Evolutionary conservation across 2,113 vertebrate genomes (phyloP), one percentile per base, ranked within the genome.

Genomic region (Thunnus thynnus): DNA sequence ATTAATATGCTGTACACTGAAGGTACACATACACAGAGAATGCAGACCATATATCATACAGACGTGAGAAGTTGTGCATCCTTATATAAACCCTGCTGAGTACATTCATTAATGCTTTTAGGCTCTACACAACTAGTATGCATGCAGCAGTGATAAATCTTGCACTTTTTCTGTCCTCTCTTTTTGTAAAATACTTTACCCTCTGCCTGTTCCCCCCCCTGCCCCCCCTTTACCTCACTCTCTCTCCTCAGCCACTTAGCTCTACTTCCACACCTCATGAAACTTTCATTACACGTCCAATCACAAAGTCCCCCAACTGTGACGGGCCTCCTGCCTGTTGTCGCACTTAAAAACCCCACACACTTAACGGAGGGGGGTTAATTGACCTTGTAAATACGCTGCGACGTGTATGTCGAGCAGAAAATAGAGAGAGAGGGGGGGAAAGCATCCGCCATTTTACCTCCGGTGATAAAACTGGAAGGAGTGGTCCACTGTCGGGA

Each of bases 201-300:
- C 16, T 5, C 6, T 54, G 27, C 13, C 20, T 13, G 18, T 41
- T 41, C 8, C 36, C 36, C 6, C 27, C 27, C 27, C 3, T 4
- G 3, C 3, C 27, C 27, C 58, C 30, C 25, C 14, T 64, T 50
- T 56, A 14, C 68, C 36, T 56, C 78, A 1, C 46, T 56, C 13
- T 67, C 13, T 67, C 74, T 63, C 36, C 13, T 75, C 41, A 9
- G 61, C 36, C 67, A 65, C 58, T 75, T 62, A 56, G 41, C 76
- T 75, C 78, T 73, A 74, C 73, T 74, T 86, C 76, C 76, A 86
- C 65, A 64, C 78, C 71, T 86, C 85, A 81, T 89, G 55, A 85
- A 86, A 81, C 73, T 78, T 87, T 83, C 66, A 76, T 89, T 62
- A 60, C 7, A 2, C 13, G 9, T 41, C 82, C 25, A 0, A 79